Base-by-base conservation (phyloP, 1,140 invertebrate species). In the Neodiprion fabricii region DNA sequence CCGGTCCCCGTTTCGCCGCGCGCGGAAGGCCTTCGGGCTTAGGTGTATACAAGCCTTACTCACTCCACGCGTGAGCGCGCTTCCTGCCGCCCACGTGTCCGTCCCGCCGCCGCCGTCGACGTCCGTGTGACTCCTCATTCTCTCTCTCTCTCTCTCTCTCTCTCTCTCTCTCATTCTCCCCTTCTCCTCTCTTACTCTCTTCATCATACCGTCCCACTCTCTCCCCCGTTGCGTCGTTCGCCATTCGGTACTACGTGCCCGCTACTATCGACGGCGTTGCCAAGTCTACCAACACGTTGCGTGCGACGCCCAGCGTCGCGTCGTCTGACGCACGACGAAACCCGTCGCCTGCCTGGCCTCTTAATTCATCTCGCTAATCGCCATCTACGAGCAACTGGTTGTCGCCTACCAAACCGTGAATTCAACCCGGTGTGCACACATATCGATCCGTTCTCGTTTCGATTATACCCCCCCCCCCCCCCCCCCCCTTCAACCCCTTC, bases 401-500 rank as follows among this genome's bases (percentile, higher is more conserved):
- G 53, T 61, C 53, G 53, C n/a, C n/a, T 12, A 14, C 53, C 11
- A 17, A 61, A 61, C 53, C 11, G n/a, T 17, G 53, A 61, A 61
- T 61, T 61, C 53, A 61, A 61, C 53, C 11, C 11, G n/a, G 53
- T 61, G n/a, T 61, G 28, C 28, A 66, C 65, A 4, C 40, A 67
- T 65, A 61, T 73, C 23, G 47, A 73, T 73, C 47, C 67, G 48
- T 48, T 12, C 53, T 61, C 11, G 53, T 61, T 61, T 61, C 53
- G 53, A 61, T 61, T 61, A 74, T 48, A 67, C 67, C 7, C 23
- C 49, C 12, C 40, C 50, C 70, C 17, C 17, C 17, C 17, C 17
- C 17, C 17, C 61, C 65, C 48, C 72, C 68, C 69, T 78, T 74
- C 65, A 40, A 48, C 66, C 65, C 67, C 73, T 53, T 71, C 72